Base-by-base conservation (phyloP, 1,140 invertebrate species). In the Drosophila repletoides region DNA sequence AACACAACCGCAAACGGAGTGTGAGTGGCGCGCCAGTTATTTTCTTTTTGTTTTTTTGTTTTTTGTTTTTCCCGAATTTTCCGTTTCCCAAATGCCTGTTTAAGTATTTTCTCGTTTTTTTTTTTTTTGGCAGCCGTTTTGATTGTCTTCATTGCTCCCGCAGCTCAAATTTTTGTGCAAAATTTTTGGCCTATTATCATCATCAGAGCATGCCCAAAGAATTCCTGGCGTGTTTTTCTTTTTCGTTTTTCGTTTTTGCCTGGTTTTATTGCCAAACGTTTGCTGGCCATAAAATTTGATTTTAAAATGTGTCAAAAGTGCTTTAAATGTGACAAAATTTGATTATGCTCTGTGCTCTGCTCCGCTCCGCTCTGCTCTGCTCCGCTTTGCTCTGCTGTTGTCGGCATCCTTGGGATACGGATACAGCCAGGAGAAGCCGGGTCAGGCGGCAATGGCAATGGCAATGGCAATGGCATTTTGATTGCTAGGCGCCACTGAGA, bases 271-370 rank as follows among this genome's bases (percentile, higher is more conserved):
- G 58, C 33, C 24, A 36, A 63, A 45, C 70, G 49, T 70, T 77
- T 60, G 34, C 36, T 69, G 69, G 69, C 59, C 73, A 83, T 81
- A 63, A 81, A 83, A 83, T 83, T 61, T 70, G 69, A 81, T 83
- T 81, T 81, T 83, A 76, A 81, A 76, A 81, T 81, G 77, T 81
- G 77, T 76, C 77, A 83, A 81, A 76, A 76, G 77, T 70, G 64
- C 72, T 76, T 83, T 83, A 83, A 83, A 70, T 83, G 77, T 66
- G 72, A 51, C 72, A 59, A 68, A 73, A 81, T 81, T 83, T 74
- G 65, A 73, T 75, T 84, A 72, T 51, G 55, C 36, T 33, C 31
- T 22, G 40, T 55, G n/a, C 43, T 69, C 14, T 28, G 29, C n/a
- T n/a, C n/a, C n/a, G n/a, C n/a, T n/a, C n/a, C n/a, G n/a, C n/a